phyloP scores from a whole-genome alignment of 2,888 invertebrate species.

The Clivina fossor region DNA sequence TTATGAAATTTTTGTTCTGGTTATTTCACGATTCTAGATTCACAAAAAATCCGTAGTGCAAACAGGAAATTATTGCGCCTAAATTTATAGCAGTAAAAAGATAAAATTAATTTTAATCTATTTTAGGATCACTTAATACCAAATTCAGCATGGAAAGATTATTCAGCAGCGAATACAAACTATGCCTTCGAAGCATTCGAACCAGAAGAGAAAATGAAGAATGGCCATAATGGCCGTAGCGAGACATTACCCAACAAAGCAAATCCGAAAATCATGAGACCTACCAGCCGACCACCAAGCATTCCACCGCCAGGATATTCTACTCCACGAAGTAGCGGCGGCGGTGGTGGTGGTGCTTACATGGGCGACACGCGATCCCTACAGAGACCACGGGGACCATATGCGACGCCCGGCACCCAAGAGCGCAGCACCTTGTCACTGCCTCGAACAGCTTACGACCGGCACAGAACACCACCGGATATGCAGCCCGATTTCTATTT shows the following conservation, averaged over 20 bases:
- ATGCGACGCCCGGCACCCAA: constrained; percentile 50
- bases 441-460: constrained; percentile 65
- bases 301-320: constrained; percentile 36
- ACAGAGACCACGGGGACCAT: constrained; percentile 57
- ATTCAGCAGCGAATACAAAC: constrained; percentile 79
- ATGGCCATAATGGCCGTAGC: constrained; percentile 45
- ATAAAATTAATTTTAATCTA: no score
- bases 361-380: constrained; percentile 65
- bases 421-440: constrained; percentile 75
- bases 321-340: constrained; percentile 34
- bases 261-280: constrained; percentile 23
- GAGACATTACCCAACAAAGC: constrained; percentile 46
- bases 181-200: constrained; percentile 89
- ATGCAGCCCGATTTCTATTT: constrained; percentile 89
- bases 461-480: constrained; percentile 47
- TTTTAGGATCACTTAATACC: constrained; percentile 79
- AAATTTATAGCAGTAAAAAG: no score
- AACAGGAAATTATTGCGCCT: no score
- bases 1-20: no score
- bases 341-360: constrained; percentile 42
- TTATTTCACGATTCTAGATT: no score
- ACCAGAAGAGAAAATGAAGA: constrained; percentile 68
- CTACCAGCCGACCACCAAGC: constrained; percentile 21
- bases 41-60: no score
- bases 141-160: constrained; percentile 87